phyloP scores from a whole-genome alignment of 2,113 vertebrate genomes.

The Siphamia tubifer region DNA sequence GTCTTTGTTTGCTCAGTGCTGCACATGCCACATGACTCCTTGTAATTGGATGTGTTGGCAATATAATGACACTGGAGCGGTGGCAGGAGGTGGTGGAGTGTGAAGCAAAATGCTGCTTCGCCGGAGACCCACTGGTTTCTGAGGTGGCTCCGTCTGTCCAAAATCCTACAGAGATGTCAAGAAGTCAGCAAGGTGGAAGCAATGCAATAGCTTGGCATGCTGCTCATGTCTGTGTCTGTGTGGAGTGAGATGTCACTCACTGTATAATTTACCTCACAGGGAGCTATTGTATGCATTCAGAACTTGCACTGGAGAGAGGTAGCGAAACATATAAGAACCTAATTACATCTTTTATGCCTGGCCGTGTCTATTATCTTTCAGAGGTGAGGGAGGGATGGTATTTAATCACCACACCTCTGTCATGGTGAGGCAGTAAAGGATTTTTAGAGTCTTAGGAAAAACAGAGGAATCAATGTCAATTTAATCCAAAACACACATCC shows the following conservation, averaged over 20 bases:
- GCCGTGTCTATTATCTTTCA: constrained; percentile 23
- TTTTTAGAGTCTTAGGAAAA: constrained; percentile 66
- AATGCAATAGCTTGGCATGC: constrained; percentile 58
- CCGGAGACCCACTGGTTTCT: constrained; percentile 38
- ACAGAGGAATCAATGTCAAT: constrained; percentile 71
- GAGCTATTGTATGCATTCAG: constrained; percentile 39
- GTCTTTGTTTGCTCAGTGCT: constrained; percentile 32
- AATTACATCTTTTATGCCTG: constrained; percentile 62
- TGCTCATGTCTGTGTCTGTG: constrained; percentile 50
- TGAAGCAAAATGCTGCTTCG: constrained; percentile 59
- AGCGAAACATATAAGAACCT: constrained; percentile 38
- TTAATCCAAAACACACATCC: constrained; percentile 78
- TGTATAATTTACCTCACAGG: constrained; percentile 67
- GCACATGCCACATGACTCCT: constrained; percentile 47
- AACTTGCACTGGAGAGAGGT: constrained; percentile 17
- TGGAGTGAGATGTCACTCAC: constrained; percentile 56
- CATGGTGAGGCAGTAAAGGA: constrained; percentile 41
- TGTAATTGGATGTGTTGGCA: constrained; percentile 69
- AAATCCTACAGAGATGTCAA: constrained; percentile 61
- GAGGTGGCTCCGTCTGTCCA: constrained; percentile 38
- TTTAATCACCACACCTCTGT: constrained; percentile 57
- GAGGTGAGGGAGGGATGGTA: constrained; percentile 38
- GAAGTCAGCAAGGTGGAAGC: constrained; percentile 72
- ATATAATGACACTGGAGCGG: constrained; percentile 64
- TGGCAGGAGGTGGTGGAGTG: constrained; percentile 56